These are phyloP conservation scores for Helicolenus hilgendorfi DNA, from an alignment of 2,797 vertebrate genomes.

Conservation along the genomic window DNA sequence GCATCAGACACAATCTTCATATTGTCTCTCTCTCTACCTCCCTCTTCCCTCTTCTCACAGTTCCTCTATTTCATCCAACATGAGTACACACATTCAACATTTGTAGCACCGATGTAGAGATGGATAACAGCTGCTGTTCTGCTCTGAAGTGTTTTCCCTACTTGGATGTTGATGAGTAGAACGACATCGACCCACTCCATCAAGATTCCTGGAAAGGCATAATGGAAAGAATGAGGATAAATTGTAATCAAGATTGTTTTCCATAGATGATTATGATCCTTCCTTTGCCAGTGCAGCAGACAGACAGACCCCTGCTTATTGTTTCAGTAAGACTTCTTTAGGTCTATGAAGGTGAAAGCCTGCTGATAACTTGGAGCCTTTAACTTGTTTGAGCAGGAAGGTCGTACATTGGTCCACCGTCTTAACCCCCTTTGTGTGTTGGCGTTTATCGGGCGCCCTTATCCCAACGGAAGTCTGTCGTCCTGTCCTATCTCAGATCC, in stretches of 20 bases:
- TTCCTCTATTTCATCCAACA: not conserved
- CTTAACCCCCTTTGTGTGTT: conserved; percentile 4
- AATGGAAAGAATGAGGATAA: conserved; percentile 23
- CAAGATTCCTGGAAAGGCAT: conserved; percentile 16
- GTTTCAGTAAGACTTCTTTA: not conserved
- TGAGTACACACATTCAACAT: conserved; percentile 27
- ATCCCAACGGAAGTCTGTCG: conserved; percentile 58
- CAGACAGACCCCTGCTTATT: not conserved
- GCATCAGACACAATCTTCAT: conserved; percentile 2
- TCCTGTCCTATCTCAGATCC: conserved; percentile 57
- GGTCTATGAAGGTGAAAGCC: conserved; percentile 27
- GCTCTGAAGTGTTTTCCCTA: conserved; percentile 14
- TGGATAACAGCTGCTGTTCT: conserved; percentile 43
- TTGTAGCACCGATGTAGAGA: conserved; percentile 70
- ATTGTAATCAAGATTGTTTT: conserved; percentile 41
- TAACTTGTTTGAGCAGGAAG: conserved; percentile 51
- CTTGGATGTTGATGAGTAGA: conserved; percentile 37
- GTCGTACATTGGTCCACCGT: not conserved
- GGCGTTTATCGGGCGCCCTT: conserved; percentile 60
- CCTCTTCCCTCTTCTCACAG: not conserved
- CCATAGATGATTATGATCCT: not conserved
- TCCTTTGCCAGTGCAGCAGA: not conserved
- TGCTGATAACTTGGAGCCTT: conserved; percentile 41
- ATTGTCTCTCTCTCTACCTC: not conserved
- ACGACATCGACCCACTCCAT: conserved; percentile 7